phyloP scores from a whole-genome alignment of 92 coral and sea anemone species.

The Porites rus region DNA sequence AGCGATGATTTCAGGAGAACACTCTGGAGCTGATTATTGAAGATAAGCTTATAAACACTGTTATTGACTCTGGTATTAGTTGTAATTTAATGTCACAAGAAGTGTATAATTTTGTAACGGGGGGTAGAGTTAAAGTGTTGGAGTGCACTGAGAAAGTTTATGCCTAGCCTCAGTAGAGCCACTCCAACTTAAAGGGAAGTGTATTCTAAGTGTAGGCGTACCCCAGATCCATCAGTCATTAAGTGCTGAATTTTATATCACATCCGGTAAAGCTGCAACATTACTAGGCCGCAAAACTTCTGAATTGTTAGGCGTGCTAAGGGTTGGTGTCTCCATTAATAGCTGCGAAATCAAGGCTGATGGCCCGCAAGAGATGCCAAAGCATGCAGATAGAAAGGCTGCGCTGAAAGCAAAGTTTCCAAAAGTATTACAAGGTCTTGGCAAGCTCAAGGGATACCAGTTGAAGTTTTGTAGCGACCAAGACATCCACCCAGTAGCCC shows the following conservation, averaged over 20 bases:
- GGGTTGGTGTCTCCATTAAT: conserved; percentile 34
- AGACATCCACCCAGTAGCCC: too few relatives aligned
- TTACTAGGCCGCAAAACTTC: conserved; percentile 28
- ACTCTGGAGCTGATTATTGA: conserved; percentile 45
- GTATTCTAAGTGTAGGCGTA: conserved; percentile 10
- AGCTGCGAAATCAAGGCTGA: not conserved
- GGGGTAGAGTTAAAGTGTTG: conserved; percentile 16
- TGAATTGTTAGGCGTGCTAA: conserved; percentile 31
- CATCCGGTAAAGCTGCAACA: conserved; percentile 36
- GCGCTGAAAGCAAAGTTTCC: conserved; percentile 34
- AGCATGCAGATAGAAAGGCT: conserved; percentile 35
- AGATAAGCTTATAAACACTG: conserved; percentile 64
- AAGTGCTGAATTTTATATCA: conserved; percentile 16
- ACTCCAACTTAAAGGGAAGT: conserved; percentile 29
- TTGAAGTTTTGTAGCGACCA: too few relatives aligned
- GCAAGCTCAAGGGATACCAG: too few relatives aligned
- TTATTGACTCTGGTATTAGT: conserved; percentile 67
- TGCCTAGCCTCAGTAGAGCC: conserved; percentile 46
- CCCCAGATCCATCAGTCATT: conserved; percentile 22
- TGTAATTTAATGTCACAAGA: conserved; percentile 30
- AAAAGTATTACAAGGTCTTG: conserved; percentile 30
- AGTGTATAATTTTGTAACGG: conserved; percentile 20
- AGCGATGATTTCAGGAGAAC: conserved; percentile 22
- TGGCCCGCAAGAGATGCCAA: not conserved
- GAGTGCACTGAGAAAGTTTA: conserved; percentile 40